Base-by-base conservation (phyloP, 1,140 invertebrate species). In the Physella acuta region DNA sequence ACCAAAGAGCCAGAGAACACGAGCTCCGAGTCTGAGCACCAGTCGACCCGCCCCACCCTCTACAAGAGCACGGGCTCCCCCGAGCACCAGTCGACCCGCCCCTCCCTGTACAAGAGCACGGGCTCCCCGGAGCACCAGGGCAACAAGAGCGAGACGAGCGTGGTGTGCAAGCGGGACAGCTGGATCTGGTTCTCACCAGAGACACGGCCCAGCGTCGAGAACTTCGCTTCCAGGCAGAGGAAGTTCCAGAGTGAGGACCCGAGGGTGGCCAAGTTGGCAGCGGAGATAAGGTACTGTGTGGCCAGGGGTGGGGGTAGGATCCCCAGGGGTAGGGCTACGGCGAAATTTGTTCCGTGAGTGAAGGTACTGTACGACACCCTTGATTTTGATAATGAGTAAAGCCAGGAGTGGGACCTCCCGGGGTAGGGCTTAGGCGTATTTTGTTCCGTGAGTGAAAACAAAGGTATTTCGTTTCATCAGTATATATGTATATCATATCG, bases 141-240 rank as follows among this genome's bases (percentile, higher is more conserved):
- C 36, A 51, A 51, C 33, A 26, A 49, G 11, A 64, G 44, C 61
- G 62, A 64, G 62, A 49, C 62, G 2, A 64, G 51, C 49, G 31
- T 64, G 5, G 62, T 64, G 31, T 64, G 31, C 24, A 64, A 64
- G n/a, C 26, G 62, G 30, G 49, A 52, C 62, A 64, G 62, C 30
- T 64, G 62, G 62, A 64, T 64, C 44, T 52, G 62, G 62, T 64
- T 64, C 33, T 64, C 62, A 1, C 62, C 62, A 2, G 62, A 64
- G 11, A 64, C 44, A 30, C 14, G 52, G 34, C 64, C 64, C 2
- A 66, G 64, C 26, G 53, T 56, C n/a, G 64, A 66, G 36, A 37
- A 39, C 28, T 66, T 66, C 26, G 31, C 52, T 28, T 3, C 51
- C n/a, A 49, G 52, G 30, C 64, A 66, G 52, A 66, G 34, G 16